Base-by-base conservation (phyloP, 2,113 vertebrate species). In the Dryoscopus gambensis region DNA sequence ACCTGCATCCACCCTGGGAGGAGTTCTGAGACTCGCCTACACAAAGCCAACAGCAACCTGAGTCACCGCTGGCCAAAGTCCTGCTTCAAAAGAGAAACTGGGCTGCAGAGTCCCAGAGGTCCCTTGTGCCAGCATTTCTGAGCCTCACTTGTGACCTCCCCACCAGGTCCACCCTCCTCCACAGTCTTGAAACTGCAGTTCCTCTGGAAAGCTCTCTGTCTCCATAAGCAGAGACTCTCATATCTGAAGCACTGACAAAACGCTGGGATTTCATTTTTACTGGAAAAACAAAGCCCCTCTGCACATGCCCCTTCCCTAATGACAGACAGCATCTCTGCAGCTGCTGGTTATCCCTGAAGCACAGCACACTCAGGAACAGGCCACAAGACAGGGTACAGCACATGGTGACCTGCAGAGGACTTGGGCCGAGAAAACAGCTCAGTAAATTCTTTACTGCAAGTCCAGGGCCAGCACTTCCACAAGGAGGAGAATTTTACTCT, bases 361-460 rank as follows among this genome's bases (percentile, higher is more conserved):
- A 3, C 84, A 85, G 70, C 17, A 23, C 2, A 0, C 42, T 40
- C 46, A 53, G 23, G 3, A 90, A 71, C 19, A 47, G 85, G 57
- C 60, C 5, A 3, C 0, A 0, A 73, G 55, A 62, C 1, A 1
- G 30, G 35, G 62, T 3, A 69, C 40, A 85, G 56, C 56, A 49
- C 52, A 2, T 1, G 0, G 50, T 52, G 60, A 86, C 47, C 80
- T 62, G 67, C 78, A 40, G 68, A 74, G 85, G 64, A 77, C 63
- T 40, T 6, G 15, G 75, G 67, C 75, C 90, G 35, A 86, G 73
- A 30, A 86, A 91, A 74, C 40, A 63, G 30, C 68, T 60, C 0
- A 0, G 68, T 25, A 88, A 91, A 73, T 70, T 50, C 35, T 35
- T 77, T 20, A 71, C 14, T 60, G 39, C 65, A 78, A 86, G 47